These are phyloP conservation scores for Cheilosia scutellata DNA, from an alignment of 2,888 invertebrate genomes.

Conservation along the genomic window DNA sequence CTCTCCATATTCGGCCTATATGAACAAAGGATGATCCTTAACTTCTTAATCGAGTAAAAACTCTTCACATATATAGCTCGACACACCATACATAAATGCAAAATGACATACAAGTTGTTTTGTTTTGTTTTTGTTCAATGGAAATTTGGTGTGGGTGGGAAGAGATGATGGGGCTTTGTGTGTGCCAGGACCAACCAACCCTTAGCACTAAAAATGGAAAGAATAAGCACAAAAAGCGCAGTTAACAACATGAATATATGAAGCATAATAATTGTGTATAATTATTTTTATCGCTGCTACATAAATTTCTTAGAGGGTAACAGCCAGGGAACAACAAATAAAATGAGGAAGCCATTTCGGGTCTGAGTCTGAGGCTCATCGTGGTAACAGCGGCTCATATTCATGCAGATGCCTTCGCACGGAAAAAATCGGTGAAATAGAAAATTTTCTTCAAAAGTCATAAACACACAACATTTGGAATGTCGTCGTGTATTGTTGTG, in stretches of 20 bases:
- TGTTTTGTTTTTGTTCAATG: conserved; percentile 64
- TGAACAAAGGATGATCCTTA: conserved; percentile 57
- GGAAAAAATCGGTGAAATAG: conserved; percentile 61
- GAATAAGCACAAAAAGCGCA: conserved; percentile 61
- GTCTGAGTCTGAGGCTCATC: conserved; percentile 5
- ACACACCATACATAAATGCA: conserved; percentile 54
- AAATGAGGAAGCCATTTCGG: conserved; percentile 38
- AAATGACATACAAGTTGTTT: conserved; percentile 54
- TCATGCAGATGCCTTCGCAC: conserved; percentile 19
- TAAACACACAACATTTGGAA: conserved; percentile 64
- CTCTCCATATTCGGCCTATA: conserved; percentile 31
- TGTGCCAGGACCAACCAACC: conserved; percentile 3
- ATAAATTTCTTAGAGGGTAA: conserved; percentile 52
- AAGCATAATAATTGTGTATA: conserved; percentile 70
- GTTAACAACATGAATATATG: conserved; percentile 71
- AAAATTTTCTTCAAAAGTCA: conserved; percentile 68
- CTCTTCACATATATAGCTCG: conserved; percentile 27
- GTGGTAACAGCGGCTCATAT: conserved; percentile 16
- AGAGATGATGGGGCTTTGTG: conserved; percentile 21
- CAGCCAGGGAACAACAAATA: conserved; percentile 18
- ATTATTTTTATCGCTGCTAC: conserved; percentile 70
- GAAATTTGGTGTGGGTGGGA: conserved; percentile 13
- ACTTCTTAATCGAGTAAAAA: conserved; percentile 67
- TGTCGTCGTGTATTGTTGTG: conserved; percentile 34
- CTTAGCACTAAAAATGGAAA: conserved; percentile 41